Evolutionary conservation across 1,140 invertebrate genomes (phyloP), one percentile per base, ranked within the genome.

Genomic region (Apocrypta bakeri): DNA sequence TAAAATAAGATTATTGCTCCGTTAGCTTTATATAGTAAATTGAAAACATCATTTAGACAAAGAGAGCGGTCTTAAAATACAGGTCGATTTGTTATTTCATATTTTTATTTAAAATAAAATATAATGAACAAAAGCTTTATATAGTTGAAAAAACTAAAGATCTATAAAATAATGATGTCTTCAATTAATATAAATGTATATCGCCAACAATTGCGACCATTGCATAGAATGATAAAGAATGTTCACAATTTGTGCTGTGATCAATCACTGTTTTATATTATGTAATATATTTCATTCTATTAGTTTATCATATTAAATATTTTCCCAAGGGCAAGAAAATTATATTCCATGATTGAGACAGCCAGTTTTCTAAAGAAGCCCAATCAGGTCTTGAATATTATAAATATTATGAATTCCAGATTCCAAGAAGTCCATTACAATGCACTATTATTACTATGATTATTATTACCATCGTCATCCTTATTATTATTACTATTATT

Each of bases 401-500:
- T 76, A 81, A 87, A 86, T 90, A 88, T 89, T 90, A 91, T 88
- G 87, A 88, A 91, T 91, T 91, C 89, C 90, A 88, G 84, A 88
- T 87, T 84, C 83, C 83, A 88, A 88, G 66, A 89, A 88, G 83
- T 90, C 87, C 87, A 90, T 85, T 85, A 87, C 48, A 86, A 86
- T 88, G 86, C 82, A 86, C 80, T 86, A 56, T 84, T 89, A 88
- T 84, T 86, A 83, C 27, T 66, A 29, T 86, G 81, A 85, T 85
- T 88, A 87, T 86, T 87, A 88, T 84, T 86, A 82, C 2, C 33
- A 37, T 37, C 9, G 9, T 37, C 9, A 37, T 37, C 9, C 2
- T 37, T 37, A 37, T 37, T 37, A 37, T 37, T 37, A 37, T 37
- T 81, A 85, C 77, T 85, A 37, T 84, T 90, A 87, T 88, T 74